Percentiles rank a stretch among this genome's conserved stretches.
Conservation (phyloP, 2,888 invertebrate genomes). For the Tridacna gigas region DNA sequence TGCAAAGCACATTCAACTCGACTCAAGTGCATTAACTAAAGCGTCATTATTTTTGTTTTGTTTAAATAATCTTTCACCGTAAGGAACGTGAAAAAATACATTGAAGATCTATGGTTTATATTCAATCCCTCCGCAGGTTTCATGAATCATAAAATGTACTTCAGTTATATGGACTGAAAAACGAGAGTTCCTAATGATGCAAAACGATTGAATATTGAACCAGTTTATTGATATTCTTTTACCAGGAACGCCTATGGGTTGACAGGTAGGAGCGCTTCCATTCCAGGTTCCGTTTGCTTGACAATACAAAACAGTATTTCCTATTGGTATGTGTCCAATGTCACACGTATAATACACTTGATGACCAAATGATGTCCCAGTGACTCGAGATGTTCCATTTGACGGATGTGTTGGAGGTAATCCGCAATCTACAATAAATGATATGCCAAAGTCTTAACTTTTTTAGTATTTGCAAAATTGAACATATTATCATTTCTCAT, state of each 20-base stretch:
- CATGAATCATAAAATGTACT: too few species aligned
- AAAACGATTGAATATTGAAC: too few species aligned
- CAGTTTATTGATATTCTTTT: neutral
- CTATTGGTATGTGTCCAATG: neutral
- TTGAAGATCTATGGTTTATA: too few species aligned
- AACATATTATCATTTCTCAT: neutral
- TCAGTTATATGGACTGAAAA: too few species aligned
- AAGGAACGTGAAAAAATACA: too few species aligned
- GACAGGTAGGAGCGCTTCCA: conserved; percentile 3
- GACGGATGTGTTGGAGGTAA: neutral
- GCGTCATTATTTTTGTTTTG: too few species aligned
- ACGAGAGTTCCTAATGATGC: too few species aligned
- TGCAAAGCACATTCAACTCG: too few species aligned
- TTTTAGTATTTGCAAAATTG: neutral
- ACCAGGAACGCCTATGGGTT: neutral
- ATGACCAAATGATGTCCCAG: neutral
- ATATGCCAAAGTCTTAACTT: neutral
- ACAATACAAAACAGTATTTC: neutral
- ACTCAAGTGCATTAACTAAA: too few species aligned
- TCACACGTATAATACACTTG: neutral
- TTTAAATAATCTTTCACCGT: too few species aligned
- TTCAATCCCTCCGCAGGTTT: too few species aligned
- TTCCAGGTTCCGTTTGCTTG: conserved; percentile 12
- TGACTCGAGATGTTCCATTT: neutral
- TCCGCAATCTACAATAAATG: neutral